Conservation (phyloP, 2,797 vertebrate genomes). For the Chelmon rostratus region DNA sequence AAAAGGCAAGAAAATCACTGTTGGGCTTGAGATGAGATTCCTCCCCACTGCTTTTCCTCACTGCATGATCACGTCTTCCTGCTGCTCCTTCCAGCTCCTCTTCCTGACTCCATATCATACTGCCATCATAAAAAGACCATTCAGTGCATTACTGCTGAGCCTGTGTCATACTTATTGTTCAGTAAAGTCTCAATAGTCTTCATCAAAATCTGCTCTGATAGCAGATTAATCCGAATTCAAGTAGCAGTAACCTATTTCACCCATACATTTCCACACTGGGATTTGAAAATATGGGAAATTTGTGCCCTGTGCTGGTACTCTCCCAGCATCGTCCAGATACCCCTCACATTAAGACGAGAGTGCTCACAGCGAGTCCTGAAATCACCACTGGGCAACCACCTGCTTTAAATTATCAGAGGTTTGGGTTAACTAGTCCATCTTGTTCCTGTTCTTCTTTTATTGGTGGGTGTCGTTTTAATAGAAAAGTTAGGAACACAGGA, state of each 20-base stretch:
- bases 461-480: too few species aligned
- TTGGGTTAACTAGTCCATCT: too few species aligned
- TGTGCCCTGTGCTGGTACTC: too few species aligned
- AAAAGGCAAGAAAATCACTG: neutral
- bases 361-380: too few species aligned
- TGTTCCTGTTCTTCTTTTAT: too few species aligned
- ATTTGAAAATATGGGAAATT: too few species aligned
- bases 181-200: neutral
- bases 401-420: too few species aligned
- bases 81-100: neutral
- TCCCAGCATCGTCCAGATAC: too few species aligned
- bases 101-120: neutral
- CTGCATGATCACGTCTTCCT: neutral
- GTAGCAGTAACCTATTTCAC: neutral
- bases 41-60: constrained; percentile 9
- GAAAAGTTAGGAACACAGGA: too few species aligned
- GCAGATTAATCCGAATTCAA: neutral
- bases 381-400: too few species aligned
- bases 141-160: neutral
- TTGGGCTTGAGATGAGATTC: neutral
- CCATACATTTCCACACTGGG: too few species aligned
- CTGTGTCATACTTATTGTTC: neutral
- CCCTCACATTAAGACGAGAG: too few species aligned
- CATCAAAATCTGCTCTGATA: constrained; percentile 6
- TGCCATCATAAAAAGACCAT: neutral